Evolutionary conservation across 2,797 vertebrate species (phyloP).

Genomic region (Pseudotriccus pelzelni): DNA sequence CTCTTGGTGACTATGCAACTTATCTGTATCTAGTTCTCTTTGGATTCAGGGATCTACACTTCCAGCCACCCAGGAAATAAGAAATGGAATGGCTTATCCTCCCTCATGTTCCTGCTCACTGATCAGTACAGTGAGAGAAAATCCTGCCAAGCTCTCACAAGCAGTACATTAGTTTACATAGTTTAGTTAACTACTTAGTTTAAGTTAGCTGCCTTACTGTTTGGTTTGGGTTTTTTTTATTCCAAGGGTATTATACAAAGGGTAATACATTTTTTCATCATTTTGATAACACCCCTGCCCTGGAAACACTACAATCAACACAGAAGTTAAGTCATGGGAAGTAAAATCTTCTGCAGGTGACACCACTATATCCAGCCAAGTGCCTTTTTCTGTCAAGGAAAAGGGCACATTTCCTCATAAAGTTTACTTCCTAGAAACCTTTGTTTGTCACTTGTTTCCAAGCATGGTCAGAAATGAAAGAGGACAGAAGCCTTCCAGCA

Average conservation of each 20-base stretch:
- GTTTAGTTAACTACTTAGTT: background rate
- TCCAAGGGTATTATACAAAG: background rate
- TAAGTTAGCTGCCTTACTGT: background rate
- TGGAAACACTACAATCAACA: background rate
- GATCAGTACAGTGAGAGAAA: background rate
- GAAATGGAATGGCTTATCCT: background rate
- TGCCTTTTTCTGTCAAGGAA: background rate
- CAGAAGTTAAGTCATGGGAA: background rate
- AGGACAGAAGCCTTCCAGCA: background rate
- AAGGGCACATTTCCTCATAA: background rate
- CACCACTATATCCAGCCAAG: background rate
- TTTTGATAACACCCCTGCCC: background rate
- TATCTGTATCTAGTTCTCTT: background rate
- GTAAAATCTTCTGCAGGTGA: background rate
- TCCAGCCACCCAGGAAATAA: background rate
- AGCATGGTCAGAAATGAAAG: background rate
- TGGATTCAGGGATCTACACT: background rate
- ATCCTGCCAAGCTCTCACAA: background rate
- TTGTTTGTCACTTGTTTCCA: background rate
- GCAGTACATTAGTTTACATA: background rate
- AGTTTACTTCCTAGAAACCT: background rate
- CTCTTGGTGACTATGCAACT: background rate
- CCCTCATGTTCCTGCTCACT: background rate
- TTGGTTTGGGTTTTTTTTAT: background rate
- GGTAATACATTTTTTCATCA: background rate